A percentile compares a stretch with the other conserved stretches of the same genome.
Evolutionary conservation across 2,113 vertebrate genomes (phyloP).

Genomic region (Emydura subglobosa): DNA sequence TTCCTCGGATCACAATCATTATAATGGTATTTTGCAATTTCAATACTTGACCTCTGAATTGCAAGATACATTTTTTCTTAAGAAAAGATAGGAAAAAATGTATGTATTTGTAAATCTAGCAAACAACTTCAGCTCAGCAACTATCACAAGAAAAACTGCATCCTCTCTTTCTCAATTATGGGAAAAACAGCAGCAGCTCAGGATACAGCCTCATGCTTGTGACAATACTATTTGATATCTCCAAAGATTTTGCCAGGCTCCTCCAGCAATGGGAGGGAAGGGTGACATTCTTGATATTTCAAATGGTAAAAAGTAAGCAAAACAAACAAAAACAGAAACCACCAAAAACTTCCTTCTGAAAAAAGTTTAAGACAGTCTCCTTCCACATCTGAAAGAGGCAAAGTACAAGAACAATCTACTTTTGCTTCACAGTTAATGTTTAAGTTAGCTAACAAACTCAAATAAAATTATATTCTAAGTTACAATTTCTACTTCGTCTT

Average conservation of each 20-base stretch:
- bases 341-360: neutral
- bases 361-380: neutral
- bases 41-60: neutral
- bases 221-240: neutral
- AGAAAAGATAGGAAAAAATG: neutral
- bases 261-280: neutral
- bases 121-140: neutral
- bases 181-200: neutral
- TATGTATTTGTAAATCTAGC: neutral
- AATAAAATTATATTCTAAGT: neutral
- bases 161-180: neutral
- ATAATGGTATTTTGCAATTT: neutral
- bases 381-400: neutral
- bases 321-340: neutral
- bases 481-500: neutral
- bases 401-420: fast-evolving
- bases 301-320: neutral
- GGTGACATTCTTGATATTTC: neutral
- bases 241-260: neutral
- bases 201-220: neutral
- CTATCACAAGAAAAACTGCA: neutral
- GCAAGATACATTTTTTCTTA: neutral
- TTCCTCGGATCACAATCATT: neutral
- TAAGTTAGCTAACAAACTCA: neutral
- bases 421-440: neutral